Evolutionary conservation across 2,888 invertebrate species (phyloP), one percentile per base, ranked within the genome.

Genomic region (Drosophila prolongata): DNA sequence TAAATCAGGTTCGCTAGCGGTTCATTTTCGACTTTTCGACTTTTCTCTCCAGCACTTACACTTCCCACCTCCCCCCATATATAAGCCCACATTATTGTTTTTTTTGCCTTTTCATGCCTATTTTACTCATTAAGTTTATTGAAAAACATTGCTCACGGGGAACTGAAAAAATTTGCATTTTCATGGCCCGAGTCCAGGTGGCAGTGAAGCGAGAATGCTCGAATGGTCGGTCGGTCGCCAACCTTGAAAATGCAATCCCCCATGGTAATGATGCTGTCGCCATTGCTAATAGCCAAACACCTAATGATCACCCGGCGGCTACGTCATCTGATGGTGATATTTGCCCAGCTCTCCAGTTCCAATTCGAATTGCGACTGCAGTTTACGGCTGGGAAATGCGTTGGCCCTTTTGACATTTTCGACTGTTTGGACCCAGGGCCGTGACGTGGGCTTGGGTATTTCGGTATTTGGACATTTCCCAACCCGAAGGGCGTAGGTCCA

Each of bases 61-160:
- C 14, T 24, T 24, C 5, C 19, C 10, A 9, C 24, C 24, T 24
- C 24, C 24, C 16, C 24, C 24, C 24, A 24, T 24, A 24, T 24
- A 3, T 19, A 19, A 19, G 19, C 2, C 19, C 35, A 37, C 37
- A 37, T 35, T 54, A 43, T 16, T 43, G 16, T 16, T 34, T 27
- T 30, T 69, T 69, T 66, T 65, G 69, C 75, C 56, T 81, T 75
- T 77, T 84, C 75, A 78, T 84, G 87, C 66, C 77, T 71, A 50
- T 80, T 75, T 70, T 54, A 76, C 67, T 71, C 77, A 89, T 87
- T 84, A 75, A 76, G 65, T 75, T 76, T 72, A 83, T 77, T 89
- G 79, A 64, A 77, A 69, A 76, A 65, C 72, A 67, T 67, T 80
- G 78, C 80, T 75, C 56, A 65, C 78, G 68, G 82, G 65, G 56